Conservation (phyloP, 2,888 invertebrate genomes). For the Eupithecia subfuscata region DNA sequence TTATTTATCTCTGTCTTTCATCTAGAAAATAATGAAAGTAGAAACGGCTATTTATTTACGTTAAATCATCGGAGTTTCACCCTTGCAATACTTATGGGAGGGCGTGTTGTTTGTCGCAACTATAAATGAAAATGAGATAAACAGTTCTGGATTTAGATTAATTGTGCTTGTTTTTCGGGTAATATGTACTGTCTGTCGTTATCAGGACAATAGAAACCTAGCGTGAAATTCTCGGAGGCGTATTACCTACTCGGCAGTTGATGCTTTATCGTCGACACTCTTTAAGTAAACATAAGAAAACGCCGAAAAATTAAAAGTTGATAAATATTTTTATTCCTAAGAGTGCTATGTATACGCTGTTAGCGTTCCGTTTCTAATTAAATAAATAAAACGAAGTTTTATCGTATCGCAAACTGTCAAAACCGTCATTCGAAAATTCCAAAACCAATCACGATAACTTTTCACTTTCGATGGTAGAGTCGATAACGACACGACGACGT, state of each 20-base stretch:
- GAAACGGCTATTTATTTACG: conserved; percentile 7
- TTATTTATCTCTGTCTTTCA: conserved; percentile 15
- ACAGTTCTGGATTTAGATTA: neutral
- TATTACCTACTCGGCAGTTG: neutral
- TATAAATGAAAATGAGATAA: neutral
- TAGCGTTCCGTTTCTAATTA: too few relatives aligned
- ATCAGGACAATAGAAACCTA: neutral
- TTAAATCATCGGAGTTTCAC: neutral
- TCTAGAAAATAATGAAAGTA: conserved; percentile 5
- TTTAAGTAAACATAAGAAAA: too few relatives aligned
- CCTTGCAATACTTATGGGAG: neutral
- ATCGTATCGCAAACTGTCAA: neutral
- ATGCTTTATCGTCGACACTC: neutral
- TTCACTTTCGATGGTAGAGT: neutral
- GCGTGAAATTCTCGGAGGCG: neutral
- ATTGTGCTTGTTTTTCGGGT: neutral
- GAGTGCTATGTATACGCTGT: too few relatives aligned
- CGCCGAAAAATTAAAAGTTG: too few relatives aligned
- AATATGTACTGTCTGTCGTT: neutral
- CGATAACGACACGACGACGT: neutral
- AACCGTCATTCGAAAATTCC: neutral
- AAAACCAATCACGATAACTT: neutral
- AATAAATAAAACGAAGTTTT: too few relatives aligned
- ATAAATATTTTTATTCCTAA: too few relatives aligned
- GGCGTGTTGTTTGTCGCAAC: neutral